Conservation (phyloP, 2,797 vertebrate species). For the Pangasius mekongensis region DNA sequence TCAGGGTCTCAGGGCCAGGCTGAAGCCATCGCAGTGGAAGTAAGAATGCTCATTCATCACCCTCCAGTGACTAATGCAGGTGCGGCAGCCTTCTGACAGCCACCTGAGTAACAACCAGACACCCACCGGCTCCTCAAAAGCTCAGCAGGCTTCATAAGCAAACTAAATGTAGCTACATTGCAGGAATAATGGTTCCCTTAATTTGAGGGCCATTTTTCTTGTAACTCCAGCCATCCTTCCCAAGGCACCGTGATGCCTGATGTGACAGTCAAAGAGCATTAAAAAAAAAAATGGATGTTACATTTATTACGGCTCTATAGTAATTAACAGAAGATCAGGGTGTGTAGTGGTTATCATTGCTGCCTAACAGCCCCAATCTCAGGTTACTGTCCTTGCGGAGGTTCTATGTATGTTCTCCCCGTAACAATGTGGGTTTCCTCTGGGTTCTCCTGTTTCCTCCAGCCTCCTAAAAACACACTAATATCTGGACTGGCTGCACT, state of each 20-base stretch:
- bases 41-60: constrained; percentile 45
- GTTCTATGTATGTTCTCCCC: not conserved
- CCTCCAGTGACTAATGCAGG: constrained; percentile 43
- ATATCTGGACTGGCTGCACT: not conserved
- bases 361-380: not conserved
- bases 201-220: constrained; percentile 27
- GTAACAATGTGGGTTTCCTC: not conserved
- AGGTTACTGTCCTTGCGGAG: not conserved
- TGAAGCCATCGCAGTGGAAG: constrained; percentile 21
- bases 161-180: constrained; percentile 18
- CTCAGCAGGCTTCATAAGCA: constrained; percentile 32
- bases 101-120: constrained; percentile 32
- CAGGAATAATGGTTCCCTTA: constrained; percentile 29
- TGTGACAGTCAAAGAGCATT: not conserved
- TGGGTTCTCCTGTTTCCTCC: not conserved
- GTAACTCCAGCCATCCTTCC: constrained; percentile 20
- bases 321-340: not conserved
- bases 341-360: not conserved
- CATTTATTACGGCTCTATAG: not conserved
- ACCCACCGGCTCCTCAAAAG: constrained; percentile 6
- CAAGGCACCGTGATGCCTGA: not conserved
- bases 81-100: constrained; percentile 38
- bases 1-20: constrained; percentile 20
- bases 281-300: not conserved
- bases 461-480: not conserved